phyloP scores from a whole-genome alignment of 2,797 vertebrate genomes.

The Delichon dasypus region DNA sequence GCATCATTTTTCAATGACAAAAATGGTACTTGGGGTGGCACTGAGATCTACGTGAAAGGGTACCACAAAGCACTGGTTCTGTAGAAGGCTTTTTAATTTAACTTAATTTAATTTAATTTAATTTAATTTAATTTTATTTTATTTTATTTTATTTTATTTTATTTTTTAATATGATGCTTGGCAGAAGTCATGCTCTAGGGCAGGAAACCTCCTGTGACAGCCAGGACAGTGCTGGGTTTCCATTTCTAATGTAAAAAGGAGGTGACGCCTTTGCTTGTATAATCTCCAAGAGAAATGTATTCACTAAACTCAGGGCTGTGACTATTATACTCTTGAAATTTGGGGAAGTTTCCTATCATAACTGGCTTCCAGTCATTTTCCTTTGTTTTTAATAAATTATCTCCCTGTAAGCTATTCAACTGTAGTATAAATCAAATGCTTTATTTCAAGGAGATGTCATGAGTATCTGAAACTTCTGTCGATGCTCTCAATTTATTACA shows the following conservation, averaged over 20 bases:
- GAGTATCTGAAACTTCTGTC: neutral
- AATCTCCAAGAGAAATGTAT: neutral
- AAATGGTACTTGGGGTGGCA: neutral
- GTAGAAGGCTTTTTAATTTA: neutral
- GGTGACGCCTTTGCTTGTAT: neutral
- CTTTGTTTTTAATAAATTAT: conserved; percentile 4
- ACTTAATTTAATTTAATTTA: neutral
- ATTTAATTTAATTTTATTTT: neutral
- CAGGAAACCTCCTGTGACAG: neutral
- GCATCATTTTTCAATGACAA: neutral
- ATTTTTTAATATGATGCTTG: neutral
- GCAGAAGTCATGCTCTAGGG: neutral
- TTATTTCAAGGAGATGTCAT: neutral
- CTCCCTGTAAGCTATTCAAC: neutral
- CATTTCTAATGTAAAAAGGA: neutral
- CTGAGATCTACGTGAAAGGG: neutral
- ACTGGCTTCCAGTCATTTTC: neutral
- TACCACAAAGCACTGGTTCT: neutral
- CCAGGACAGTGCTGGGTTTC: neutral
- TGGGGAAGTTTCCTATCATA: neutral
- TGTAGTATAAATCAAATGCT: conserved; percentile 22
- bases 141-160: neutral
- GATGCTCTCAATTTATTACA: neutral
- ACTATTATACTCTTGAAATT: neutral
- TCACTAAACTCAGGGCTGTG: neutral